Evolutionary conservation across 35 echinoderm and acorn worm genomes (phyloP), one percentile per base, ranked within the genome.

Genomic region (Diadema setosum): DNA sequence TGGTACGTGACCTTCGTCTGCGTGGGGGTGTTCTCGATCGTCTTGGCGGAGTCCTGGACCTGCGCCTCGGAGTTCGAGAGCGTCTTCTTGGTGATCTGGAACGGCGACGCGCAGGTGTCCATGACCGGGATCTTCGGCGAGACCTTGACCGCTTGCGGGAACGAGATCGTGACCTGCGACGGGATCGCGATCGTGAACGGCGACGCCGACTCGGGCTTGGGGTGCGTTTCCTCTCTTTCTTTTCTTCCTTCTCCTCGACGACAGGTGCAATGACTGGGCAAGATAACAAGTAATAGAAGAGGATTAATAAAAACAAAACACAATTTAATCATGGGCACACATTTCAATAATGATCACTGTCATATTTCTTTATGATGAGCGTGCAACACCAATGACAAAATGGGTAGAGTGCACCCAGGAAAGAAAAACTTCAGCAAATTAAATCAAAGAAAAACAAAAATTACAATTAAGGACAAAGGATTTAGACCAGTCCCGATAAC

Each of bases 21-120:
- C 81, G 73, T 0, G 94, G 83, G 16, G 75, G 46, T 7, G 91
- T 65, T 57, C 63, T 83, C 57, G 63, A 80, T 27, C 84, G 45
- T 33, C 48, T 75, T 15, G 85, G 73, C 1, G 88, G 83, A 12
- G 35, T 78, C 16, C 73, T 39, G 14, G 73, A 78, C 44, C 73
- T 39, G 27, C 73, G 29, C 44, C n/a, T 52, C 48, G 48, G 48
- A 7, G 89, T 85, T 20, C 89, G 60, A 9, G 93, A 95, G 5
- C 93, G 57, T 70, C 89, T 87, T 42, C 91, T 60, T 14, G 91
- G 91, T 63, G 91, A 87, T 1, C 84, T 78, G 42, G 88, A 90
- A 41, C 81, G 29, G 7, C 81, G 65, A 26, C 45, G 81, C 46
- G 78, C 80, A 84, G 88, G 88, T 9, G 88, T 84, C 39, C 88